A percentile compares a stretch with the other conserved stretches of the same genome.
Conservation (phyloP, 1,140 invertebrate genomes). For the Thalassaphorura encarpata region DNA sequence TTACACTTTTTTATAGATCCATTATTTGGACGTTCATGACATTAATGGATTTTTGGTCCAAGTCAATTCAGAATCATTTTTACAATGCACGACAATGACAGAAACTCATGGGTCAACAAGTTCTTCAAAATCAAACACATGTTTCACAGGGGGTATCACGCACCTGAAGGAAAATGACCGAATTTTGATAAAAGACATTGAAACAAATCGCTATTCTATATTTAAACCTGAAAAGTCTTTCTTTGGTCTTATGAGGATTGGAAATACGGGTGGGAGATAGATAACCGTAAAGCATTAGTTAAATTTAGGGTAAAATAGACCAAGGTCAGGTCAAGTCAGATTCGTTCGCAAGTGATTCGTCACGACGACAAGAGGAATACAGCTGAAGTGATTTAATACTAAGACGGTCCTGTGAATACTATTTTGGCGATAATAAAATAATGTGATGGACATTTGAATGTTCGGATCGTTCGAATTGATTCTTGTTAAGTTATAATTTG, state of each 20-base stretch:
- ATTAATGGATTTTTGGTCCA: conserved; percentile 51
- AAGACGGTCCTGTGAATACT: too few species aligned
- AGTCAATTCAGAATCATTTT: conserved; percentile 39
- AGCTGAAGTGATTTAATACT: too few species aligned
- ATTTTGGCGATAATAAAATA: too few species aligned
- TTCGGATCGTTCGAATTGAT: too few species aligned
- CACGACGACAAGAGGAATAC: too few species aligned
- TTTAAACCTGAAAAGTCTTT: conserved; percentile 65
- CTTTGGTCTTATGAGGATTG: conserved; percentile 64
- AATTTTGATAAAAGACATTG: conserved; percentile 55
- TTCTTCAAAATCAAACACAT: conserved; percentile 43
- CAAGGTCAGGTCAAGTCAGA: too few species aligned
- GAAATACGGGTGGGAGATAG: conserved; percentile 33
- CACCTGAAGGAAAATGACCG: conserved; percentile 51
- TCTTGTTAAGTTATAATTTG: too few species aligned
- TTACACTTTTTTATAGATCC: conserved; percentile 40
- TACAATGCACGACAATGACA: conserved; percentile 49
- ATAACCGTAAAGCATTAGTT: not conserved
- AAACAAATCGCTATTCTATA: conserved; percentile 53
- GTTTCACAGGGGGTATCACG: conserved; percentile 58
- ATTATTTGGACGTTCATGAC: conserved; percentile 53
- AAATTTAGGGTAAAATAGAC: too few species aligned
- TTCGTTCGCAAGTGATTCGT: too few species aligned
- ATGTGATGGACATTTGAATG: too few species aligned
- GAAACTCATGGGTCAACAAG: conserved; percentile 36